phyloP scores from a whole-genome alignment of 2,113 vertebrate genomes.

The Cyanoliseus patagonus region DNA sequence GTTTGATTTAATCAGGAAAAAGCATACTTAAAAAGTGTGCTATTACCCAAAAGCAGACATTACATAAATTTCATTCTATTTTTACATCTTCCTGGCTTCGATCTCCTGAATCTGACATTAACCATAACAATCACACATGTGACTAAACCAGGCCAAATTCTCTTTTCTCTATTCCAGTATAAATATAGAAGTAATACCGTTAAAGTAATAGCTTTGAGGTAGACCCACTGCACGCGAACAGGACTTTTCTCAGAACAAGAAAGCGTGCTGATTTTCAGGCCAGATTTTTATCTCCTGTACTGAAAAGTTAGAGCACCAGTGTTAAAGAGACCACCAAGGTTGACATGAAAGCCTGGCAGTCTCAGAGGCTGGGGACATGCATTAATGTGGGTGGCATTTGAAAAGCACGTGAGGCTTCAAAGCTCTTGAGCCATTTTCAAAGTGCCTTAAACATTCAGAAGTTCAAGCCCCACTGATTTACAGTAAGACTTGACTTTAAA shows the following conservation, averaged over 20 bases:
- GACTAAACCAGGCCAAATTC: slow-evolving; percentile 6
- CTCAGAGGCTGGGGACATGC: background rate
- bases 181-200: slow-evolving; percentile 42
- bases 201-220: slow-evolving; percentile 36
- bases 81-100: slow-evolving; percentile 9
- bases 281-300: background rate
- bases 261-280: background rate
- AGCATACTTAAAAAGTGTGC: background rate
- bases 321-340: background rate
- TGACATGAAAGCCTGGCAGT: background rate
- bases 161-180: slow-evolving; percentile 21
- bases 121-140: slow-evolving; percentile 38
- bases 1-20: slow-evolving; percentile 40
- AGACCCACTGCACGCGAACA: background rate
- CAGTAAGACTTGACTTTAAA: background rate
- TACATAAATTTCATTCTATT: slow-evolving; percentile 20
- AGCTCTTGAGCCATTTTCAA: background rate
- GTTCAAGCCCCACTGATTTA: background rate
- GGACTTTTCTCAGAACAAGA: background rate
- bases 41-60: slow-evolving; percentile 35
- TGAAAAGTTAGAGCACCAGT: background rate
- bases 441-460: background rate
- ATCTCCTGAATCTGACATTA: slow-evolving; percentile 15
- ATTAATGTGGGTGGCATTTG: background rate
- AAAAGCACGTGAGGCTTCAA: background rate